Conservation (phyloP, 2,888 invertebrate genomes). For the Heteropelma amictum region DNA sequence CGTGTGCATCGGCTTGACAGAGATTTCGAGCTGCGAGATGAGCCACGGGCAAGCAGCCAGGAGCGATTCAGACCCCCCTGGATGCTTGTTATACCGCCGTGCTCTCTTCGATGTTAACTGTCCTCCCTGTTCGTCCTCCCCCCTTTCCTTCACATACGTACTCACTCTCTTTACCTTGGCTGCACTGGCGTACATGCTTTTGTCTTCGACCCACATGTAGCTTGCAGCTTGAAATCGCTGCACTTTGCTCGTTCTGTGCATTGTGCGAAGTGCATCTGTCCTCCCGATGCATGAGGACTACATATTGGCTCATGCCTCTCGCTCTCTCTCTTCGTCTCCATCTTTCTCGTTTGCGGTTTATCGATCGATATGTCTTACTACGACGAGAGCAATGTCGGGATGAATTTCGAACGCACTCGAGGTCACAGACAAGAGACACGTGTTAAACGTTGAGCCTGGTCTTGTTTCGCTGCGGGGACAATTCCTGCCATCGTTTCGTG, state of each 20-base stretch:
- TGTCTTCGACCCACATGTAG: conserved; percentile 29
- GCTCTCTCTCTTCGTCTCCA: conserved; percentile 8
- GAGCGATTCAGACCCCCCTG: conserved; percentile 57
- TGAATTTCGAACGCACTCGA: conserved; percentile 26
- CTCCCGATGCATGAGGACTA: conserved; percentile 1
- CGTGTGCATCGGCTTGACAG: conserved; percentile 22
- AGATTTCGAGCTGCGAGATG: conserved; percentile 55
- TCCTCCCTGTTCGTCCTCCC: conserved; percentile 21
- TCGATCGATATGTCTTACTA: conserved; percentile 50
- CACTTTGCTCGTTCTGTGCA: conserved; percentile 42
- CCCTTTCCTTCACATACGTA: background rate
- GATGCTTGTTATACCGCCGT: conserved; percentile 60
- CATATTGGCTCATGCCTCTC: background rate
- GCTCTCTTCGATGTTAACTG: conserved; percentile 47
- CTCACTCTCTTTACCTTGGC: background rate
- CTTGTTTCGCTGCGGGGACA: conserved; percentile 44
- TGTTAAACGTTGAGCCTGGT: conserved; percentile 42
- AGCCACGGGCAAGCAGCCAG: conserved; percentile 43
- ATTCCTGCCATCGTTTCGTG: conserved; percentile 28
- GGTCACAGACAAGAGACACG: conserved; percentile 45
- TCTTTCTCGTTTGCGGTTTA: conserved; percentile 13
- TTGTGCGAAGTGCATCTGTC: conserved; percentile 37
- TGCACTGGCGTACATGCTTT: background rate
- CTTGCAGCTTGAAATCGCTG: conserved; percentile 36
- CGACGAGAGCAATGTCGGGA: conserved; percentile 32